Percentiles rank a stretch among this genome's conserved stretches.
phyloP scores from a whole-genome alignment of 2,797 vertebrate genomes.

The Spatula versicolor region DNA sequence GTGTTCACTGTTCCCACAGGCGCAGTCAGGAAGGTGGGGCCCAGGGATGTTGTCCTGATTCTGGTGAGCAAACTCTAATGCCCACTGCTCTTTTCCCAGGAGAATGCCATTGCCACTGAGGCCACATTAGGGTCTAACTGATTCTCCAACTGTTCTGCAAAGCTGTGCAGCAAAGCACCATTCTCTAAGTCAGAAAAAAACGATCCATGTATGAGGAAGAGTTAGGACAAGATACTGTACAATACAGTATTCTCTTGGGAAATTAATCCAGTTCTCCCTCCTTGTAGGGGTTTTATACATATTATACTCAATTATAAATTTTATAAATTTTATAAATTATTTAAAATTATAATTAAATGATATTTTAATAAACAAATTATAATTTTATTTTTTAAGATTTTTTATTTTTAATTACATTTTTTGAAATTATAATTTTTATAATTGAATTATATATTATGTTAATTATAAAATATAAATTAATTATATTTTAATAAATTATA shows the following conservation, averaged over 20 bases:
- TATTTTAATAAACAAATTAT: too few species aligned
- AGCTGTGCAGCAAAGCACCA: not conserved
- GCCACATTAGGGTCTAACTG: not conserved
- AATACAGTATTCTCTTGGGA: not conserved
- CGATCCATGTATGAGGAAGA: not conserved
- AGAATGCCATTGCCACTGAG: not conserved
- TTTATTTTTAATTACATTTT: too few species aligned
- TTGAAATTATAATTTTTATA: too few species aligned
- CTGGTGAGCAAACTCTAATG: not conserved
- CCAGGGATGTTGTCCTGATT: not conserved
- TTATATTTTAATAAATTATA: too few species aligned
- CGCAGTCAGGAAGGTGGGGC: not conserved
- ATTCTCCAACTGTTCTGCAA: not conserved
- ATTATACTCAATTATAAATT: too few species aligned
- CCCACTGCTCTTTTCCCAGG: not conserved
- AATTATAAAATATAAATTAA: too few species aligned
- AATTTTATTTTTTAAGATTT: too few species aligned
- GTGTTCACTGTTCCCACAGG: not conserved
- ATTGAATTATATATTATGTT: too few species aligned
- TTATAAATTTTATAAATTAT: too few species aligned
- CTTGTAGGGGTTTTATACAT: too few species aligned
- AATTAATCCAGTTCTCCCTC: not conserved
- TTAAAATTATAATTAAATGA: too few species aligned
- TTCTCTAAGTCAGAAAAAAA: not conserved
- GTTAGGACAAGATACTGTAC: fast-evolving